Percentiles rank a stretch among this genome's conserved stretches.
These are phyloP conservation scores for Lepidurus packardi DNA, from an alignment of 1,140 invertebrate species.

Conservation along the genomic window DNA sequence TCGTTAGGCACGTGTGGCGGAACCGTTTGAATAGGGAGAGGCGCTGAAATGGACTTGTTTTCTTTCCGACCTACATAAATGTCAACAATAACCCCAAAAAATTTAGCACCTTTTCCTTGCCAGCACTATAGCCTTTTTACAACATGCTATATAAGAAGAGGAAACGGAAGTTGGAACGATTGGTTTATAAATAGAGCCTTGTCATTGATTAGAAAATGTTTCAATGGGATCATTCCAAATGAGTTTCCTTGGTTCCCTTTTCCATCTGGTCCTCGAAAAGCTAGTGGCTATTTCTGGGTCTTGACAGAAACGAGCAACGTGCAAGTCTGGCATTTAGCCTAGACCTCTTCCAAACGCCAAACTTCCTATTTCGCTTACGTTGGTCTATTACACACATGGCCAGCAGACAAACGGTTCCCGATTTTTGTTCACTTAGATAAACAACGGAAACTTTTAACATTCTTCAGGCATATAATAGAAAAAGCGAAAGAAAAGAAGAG, in stretches of 20 bases:
- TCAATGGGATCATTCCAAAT: background rate
- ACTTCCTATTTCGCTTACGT: background rate
- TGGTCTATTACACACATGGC: background rate
- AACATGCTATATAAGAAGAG: background rate
- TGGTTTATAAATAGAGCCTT: background rate
- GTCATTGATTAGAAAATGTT: background rate
- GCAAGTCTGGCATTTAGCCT: background rate
- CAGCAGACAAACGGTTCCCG: background rate
- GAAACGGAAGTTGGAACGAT: background rate
- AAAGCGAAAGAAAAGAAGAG: background rate
- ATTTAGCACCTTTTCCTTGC: background rate
- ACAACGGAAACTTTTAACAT: background rate
- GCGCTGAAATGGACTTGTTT: background rate
- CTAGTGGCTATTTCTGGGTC: constrained; percentile 14
- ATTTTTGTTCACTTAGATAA: background rate
- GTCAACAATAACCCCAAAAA: background rate
- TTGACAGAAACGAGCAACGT: background rate
- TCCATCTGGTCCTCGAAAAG: background rate
- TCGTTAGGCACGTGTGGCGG: background rate
- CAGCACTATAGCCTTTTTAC: background rate
- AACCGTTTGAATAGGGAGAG: background rate
- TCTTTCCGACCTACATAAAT: constrained; percentile 8
- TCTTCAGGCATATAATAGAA: background rate
- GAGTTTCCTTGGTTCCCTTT: background rate
- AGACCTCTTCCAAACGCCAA: constrained; percentile 3